Percentiles rank a stretch among this genome's conserved stretches.
These are phyloP conservation scores for Perca schrenkii DNA, from an alignment of 2,113 vertebrate genomes.

Conservation along the genomic window DNA sequence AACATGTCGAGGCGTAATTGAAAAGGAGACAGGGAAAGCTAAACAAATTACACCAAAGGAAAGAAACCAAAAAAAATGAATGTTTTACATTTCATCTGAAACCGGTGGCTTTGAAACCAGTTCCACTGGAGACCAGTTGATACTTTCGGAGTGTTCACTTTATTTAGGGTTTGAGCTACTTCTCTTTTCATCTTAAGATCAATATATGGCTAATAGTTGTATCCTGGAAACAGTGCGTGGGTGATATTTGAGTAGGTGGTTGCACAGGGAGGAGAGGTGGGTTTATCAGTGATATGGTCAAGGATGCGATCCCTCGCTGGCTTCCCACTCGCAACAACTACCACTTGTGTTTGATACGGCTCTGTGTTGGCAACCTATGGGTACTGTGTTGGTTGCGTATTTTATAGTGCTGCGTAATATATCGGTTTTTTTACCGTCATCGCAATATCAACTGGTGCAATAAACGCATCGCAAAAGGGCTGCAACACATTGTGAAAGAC, in stretches of 20 bases:
- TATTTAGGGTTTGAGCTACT: constrained; percentile 14
- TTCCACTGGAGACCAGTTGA: constrained; percentile 7
- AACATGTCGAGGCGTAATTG: constrained; percentile 66
- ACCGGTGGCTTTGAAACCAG: constrained; percentile 59
- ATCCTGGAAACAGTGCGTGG: neutral
- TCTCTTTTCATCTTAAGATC: constrained; percentile 6
- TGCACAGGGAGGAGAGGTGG: neutral
- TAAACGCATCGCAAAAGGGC: too few species aligned
- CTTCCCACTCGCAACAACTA: neutral
- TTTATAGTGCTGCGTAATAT: too few species aligned
- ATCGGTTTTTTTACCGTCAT: too few species aligned
- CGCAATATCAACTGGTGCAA: too few species aligned
- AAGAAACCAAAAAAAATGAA: constrained; percentile 35
- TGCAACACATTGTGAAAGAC: too few species aligned
- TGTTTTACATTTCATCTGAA: constrained; percentile 59
- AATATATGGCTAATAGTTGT: constrained; percentile 7
- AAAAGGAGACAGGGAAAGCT: constrained; percentile 69
- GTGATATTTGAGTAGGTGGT: constrained; percentile 9
- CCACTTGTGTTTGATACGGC: neutral
- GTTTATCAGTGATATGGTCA: neutral
- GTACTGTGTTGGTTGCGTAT: neutral
- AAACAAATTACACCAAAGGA: constrained; percentile 76
- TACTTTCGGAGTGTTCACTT: neutral
- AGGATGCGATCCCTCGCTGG: neutral
- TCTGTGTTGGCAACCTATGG: neutral